Percentiles rank a stretch among this genome's conserved stretches.
phyloP scores from a whole-genome alignment of 2,797 vertebrate species.

The Liasis olivaceus region DNA sequence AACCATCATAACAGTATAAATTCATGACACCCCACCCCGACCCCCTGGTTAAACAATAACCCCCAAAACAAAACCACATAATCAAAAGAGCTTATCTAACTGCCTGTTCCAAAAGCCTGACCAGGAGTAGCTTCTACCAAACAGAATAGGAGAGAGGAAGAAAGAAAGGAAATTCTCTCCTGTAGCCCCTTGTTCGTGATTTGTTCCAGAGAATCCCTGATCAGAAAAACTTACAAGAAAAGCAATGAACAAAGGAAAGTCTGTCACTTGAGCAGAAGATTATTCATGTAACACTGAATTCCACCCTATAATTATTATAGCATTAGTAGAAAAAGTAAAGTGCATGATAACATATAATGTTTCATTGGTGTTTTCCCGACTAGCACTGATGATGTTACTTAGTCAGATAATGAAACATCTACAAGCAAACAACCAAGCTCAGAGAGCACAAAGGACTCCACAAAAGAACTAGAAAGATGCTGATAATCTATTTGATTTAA shows the following conservation, averaged over 20 bases:
- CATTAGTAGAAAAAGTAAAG: too few relatives aligned
- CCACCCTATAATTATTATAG: too few relatives aligned
- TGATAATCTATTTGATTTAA: background rate
- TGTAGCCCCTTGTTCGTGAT: background rate
- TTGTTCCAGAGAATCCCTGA: background rate
- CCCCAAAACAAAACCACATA: background rate
- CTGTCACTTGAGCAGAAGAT: too few relatives aligned
- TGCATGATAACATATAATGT: background rate
- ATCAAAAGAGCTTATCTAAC: background rate
- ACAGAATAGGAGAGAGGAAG: background rate
- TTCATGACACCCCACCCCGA: too few relatives aligned
- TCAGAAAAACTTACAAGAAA: background rate
- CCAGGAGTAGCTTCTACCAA: background rate
- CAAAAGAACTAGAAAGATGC: slow-evolving; percentile 2
- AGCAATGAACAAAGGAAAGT: background rate
- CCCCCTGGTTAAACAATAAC: too few relatives aligned
- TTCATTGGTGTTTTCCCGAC: background rate
- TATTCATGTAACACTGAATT: too few relatives aligned
- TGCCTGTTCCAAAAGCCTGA: background rate
- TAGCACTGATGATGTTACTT: too few relatives aligned
- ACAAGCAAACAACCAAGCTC: too few relatives aligned
- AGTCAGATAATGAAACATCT: too few relatives aligned
- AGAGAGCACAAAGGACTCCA: too few relatives aligned
- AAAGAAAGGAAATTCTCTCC: background rate
- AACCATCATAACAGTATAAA: too few relatives aligned